Percentiles rank a stretch among this genome's conserved stretches.
Evolutionary conservation across 2,888 invertebrate genomes (phyloP).

Genomic region (Melangyna quadrimaculata): DNA sequence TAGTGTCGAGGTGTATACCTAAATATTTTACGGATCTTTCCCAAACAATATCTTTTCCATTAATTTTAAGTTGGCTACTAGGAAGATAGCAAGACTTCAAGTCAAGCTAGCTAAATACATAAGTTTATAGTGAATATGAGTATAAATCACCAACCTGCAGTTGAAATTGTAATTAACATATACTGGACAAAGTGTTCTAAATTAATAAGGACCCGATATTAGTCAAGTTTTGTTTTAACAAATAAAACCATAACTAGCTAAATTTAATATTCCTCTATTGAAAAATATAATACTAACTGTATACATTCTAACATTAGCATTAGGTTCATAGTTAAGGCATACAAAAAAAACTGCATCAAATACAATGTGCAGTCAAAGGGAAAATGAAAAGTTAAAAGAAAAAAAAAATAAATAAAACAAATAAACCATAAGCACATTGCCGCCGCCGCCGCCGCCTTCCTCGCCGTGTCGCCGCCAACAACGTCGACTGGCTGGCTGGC

Average conservation of each 20-base stretch:
- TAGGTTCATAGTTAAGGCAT: background rate
- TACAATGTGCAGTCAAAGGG: background rate
- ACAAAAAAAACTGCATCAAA: background rate
- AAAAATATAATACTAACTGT: background rate
- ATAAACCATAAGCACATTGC: constrained; percentile 50
- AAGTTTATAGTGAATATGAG: no score
- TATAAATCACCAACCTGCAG: no score
- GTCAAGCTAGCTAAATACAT: no score
- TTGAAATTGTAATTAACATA: background rate
- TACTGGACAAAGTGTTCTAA: background rate
- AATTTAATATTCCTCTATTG: background rate
- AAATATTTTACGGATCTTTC: no score
- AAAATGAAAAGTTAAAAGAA: constrained; percentile 22
- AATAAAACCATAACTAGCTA: background rate
- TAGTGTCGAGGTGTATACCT: no score
- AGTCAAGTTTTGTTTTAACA: background rate
- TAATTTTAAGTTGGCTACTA: no score
- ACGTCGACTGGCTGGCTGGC: constrained; percentile 13
- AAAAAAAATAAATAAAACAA: constrained; percentile 37
- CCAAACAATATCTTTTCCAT: no score
- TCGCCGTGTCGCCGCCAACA: background rate
- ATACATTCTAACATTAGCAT: background rate
- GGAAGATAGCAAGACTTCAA: no score
- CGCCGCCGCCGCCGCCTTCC: constrained; percentile 9
- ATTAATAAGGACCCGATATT: background rate